Base-by-base conservation (phyloP, 2,797 vertebrate genomes). In the Lacerta viridis region DNA sequence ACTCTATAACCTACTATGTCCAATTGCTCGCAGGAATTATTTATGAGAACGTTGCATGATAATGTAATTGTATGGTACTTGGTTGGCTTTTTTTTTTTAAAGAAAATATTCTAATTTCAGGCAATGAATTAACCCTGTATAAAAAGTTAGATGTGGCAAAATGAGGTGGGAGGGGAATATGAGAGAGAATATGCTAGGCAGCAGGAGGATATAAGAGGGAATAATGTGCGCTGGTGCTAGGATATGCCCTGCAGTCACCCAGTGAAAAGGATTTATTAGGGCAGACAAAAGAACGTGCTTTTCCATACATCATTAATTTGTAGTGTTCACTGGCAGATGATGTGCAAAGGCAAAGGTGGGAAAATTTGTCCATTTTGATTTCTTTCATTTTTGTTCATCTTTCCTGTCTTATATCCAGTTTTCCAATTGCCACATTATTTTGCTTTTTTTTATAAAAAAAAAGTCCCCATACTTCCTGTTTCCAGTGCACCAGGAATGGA, bases 21-120 rank as follows among this genome's bases (percentile, higher is more conserved):
- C 92, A 71, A 18, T 39, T 66, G 78, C 59, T 89, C 83, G 39
- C 79, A 87, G 83, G 80, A 94, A 91, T 91, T 92, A 91, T 85
- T 92, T 85, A 90, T 90, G 85, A 91, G 83, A 74, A 71, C 46
- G 25, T 27, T 84, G 4, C 39, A 29, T 81, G 39, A 43, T 78
- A 85, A 84, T n/a, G 29, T 64, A 84, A 88, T 79, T 88, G 29
- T 46, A 43, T 80, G 77, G 17, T 18, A 27, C 29, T 68, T 41
- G 76, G 59, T 64, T 75, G 68, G n/a, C 7, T 27, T 64, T 36
- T 79, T 90, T 36, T 87, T 79, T 46, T 3, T 86, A 41, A 41
- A 90, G 88, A 41, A 87, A 0, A 1, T 50, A 84, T 29, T 76
- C 23, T 86, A 29, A 66, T 80, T 85, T 55, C 84, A 64, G 86